Evolutionary conservation across 2,888 invertebrate genomes (phyloP), one percentile per base, ranked within the genome.

Genomic region (Pecten maximus): DNA sequence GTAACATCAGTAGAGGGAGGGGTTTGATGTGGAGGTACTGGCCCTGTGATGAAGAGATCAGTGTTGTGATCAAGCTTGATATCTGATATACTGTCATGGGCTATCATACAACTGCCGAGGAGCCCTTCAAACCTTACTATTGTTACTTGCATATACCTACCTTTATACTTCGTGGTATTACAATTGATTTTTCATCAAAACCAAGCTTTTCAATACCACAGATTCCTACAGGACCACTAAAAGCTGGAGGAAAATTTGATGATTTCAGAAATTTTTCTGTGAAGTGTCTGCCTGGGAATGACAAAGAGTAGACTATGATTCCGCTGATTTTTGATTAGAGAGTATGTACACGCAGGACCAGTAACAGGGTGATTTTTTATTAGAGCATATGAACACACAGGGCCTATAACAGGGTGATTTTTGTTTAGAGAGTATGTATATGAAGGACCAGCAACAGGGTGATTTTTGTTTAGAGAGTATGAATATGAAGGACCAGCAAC

Each of bases 151-250:
- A 74, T 35, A 28, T 74, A 74, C 74, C 74, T 74, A 74, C 74
- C 74, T 28, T 35, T 35, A 44, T 44, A 74, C 74, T 35, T 74
- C 74, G 35, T 74, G 74, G 74, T 35, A 74, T 74, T 74, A 74
- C 74, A 74, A 74, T 74, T 74, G 74, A 74, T 74, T 74, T 74
- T 74, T 74, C 74, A 74, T 74, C 74, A 74, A 74, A 74, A 74
- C 12, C 74, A 10, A 74, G 74, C 74, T 74, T 74, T 74, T 74
- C 74, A 35, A 74, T 74, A 74, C 74, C 35, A 74, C 10, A 74
- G 23, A 74, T 28, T 74, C 74, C 74, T 74, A 74, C 15, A 74
- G 74, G 74, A 74, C 74, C 15, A 28, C 74, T 74, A 74, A 74
- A 74, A 74, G 74, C 74, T 74, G 28, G 28, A 28, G 74, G 74